Evolutionary conservation across 1,140 invertebrate genomes (phyloP), one percentile per base, ranked within the genome.

Genomic region (Stegodyphus mimosarum): DNA sequence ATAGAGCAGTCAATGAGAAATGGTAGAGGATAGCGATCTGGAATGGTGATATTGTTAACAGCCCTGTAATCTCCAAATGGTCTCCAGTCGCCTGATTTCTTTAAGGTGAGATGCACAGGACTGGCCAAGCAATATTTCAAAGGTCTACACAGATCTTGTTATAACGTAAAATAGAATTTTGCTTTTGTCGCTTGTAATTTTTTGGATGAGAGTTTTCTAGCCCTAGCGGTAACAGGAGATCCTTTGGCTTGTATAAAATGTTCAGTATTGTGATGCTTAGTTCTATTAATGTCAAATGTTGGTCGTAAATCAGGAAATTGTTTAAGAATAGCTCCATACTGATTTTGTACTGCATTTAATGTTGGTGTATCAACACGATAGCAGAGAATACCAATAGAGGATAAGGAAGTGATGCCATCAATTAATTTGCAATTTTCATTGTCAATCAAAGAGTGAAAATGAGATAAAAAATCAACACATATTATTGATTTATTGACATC

Each of bases 51-150:
- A 15, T 67, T 33, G 33, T 33, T 66, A 48, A 87, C 60, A 7
- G 17, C 66, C 63, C 86, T 7, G 69, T 87, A 87, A 69, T 87
- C 87, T 55, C 86, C 87, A 33, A 1, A 66, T 60, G 64, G 69
- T 33, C 86, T 6, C 86, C 84, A 87, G 13, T 87, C 86, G 50
- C 18, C 74, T 49, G 15, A 11, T 51, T 66, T 73, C 64, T 89
- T 88, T 0, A 70, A 81, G 15, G 89, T 86, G 66, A 89, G 83
- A 86, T 89, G 87, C 3, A 89, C 73, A 50, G 85, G 83, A n/a
- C 89, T 89, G 15, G 88, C 78, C 79, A 55, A 89, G 13, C 33
- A 48, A 67, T 86, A 88, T 15, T 72, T 72, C 11, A 87, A 89
- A 51, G 84, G 88, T 10, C 88, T 86, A 18, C 89, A 81, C 2